Conservation (phyloP, 2,888 invertebrate species). For the Synergus japonicus region DNA sequence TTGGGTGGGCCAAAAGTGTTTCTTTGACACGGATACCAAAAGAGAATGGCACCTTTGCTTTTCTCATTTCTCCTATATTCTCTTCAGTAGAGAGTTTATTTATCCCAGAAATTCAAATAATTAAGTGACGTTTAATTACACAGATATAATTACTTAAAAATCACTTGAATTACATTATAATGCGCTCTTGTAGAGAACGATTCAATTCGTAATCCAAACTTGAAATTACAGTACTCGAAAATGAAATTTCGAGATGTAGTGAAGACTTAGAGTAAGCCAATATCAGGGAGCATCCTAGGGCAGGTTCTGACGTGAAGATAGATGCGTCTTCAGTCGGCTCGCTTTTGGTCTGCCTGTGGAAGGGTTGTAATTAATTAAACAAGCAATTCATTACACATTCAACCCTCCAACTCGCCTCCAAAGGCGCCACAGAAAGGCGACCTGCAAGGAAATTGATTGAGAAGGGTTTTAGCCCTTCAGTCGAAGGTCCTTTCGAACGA, state of each 20-base stretch:
- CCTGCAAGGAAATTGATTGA: conserved; percentile 76
- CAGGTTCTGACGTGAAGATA: conserved; percentile 61
- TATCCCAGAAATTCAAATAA: not conserved
- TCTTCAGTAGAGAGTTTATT: not conserved
- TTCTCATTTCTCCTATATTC: not conserved
- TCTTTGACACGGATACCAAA: conserved; percentile 22
- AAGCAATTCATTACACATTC: conserved; percentile 85
- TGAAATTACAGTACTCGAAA: not conserved
- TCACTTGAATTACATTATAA: not conserved
- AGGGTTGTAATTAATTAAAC: conserved; percentile 85
- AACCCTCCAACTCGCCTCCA: conserved; percentile 52
- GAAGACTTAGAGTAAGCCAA: not conserved
- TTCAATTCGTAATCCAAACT: not conserved
- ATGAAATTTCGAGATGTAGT: not conserved
- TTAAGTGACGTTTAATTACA: not conserved
- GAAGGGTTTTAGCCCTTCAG: conserved; percentile 64
- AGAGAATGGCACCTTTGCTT: not conserved
- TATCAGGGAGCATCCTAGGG: conserved; percentile 44
- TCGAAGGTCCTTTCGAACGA: conserved; percentile 53
- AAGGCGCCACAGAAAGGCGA: conserved; percentile 69
- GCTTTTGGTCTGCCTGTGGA: conserved; percentile 62
- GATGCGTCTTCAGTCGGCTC: conserved; percentile 65
- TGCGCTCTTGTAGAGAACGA: not conserved
- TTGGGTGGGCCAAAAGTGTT: conserved; percentile 37
- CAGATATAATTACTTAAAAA: not conserved